Base-by-base conservation (phyloP, 2,113 vertebrate genomes). In the Tursiops truncatus region DNA sequence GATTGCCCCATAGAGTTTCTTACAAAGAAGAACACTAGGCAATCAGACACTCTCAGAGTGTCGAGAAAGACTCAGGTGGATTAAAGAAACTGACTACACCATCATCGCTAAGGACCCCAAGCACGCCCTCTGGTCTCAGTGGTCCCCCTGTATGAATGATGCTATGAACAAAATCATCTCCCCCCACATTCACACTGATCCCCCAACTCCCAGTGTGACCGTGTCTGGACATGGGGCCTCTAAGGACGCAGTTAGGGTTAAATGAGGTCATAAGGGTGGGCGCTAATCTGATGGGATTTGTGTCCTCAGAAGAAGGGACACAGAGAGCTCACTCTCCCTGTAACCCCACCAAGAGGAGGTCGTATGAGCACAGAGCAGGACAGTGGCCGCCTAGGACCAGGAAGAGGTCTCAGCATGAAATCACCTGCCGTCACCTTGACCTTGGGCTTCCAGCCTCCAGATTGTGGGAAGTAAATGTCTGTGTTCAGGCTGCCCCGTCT, bases 11-110 rank as follows among this genome's bases (percentile, higher is more conserved):
- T 28, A 26, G 80, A 70, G n/a, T 44, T 33, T 60, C 58, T 36
- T 53, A 41, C 38, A 62, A 73, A 71, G 41, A 71, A 68, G 12
- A 36, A 50, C 50, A 63, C 38, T 26, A 60, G 53, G 56, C 47
- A 67, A 13, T 60, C 0, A 73, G 70, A 50, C 0, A 33, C 20
- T 1, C 41, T 82, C n/a, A 36, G 47, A 25, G 28, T 0, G 2
- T 21, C 62, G 65, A 74, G 50, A n/a, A 36, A 74, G n/a, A 89
- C 21, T 14, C 65, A 36, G 70, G 36, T 63, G 8, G 53, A 13
- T 8, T 7, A n/a, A 25, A 18, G n/a, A 84, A 63, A 3, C 4
- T 21, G 14, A 10, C 20, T 1, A 53, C 38, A 47, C 31, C 4
- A 4, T 62, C 53, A 47, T 8, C 7, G 23, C 63, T 26, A 23